Base-by-base conservation (phyloP, 2,888 invertebrate species). In the Aleiodes leptofemur region DNA sequence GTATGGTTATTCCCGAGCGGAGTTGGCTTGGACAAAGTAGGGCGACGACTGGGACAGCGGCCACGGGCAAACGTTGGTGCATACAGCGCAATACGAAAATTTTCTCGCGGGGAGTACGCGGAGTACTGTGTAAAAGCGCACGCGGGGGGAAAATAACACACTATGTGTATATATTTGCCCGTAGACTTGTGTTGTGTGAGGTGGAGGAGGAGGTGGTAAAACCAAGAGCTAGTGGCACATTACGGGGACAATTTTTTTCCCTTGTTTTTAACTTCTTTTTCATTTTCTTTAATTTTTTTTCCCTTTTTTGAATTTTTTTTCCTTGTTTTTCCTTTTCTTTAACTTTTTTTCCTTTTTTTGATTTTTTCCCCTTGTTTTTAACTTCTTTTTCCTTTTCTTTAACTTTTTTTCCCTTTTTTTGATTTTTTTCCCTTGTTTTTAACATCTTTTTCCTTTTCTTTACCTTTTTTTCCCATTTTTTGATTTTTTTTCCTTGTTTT, bases 11-110 rank as follows among this genome's bases (percentile, higher is more conserved):
- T 68, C 51, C 76, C 69, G 74, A 66, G 74, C 82, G 82, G 84
- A 86, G 86, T 86, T 86, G 83, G 88, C 88, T 87, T 87, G 82
- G 86, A 86, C 87, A 86, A 88, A 88, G 88, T 87, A 87, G 88
- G 88, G 87, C 88, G 88, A 87, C 86, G 87, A 89, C 89, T 89
- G 89, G 87, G 88, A 87, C 88, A 85, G 86, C 88, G 88, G 86
- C 87, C 84, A 87, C 87, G 86, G 86, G 86, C 87, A 86, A 81
- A 85, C 81, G 78, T 80, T 78, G 84, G 84, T 86, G 87, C 86
- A 83, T 86, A 83, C 85, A 83, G 82, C 83, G 84, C 84, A 83
- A 81, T 80, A 83, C 83, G 80, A 83, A 83, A 23, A 23, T 23
- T 23, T 23, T 23, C 23, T 76, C 76, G 74, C 76, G 70, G 75